Evolutionary conservation across 2,797 vertebrate genomes (phyloP).

Genomic region (Natrix natrix): DNA sequence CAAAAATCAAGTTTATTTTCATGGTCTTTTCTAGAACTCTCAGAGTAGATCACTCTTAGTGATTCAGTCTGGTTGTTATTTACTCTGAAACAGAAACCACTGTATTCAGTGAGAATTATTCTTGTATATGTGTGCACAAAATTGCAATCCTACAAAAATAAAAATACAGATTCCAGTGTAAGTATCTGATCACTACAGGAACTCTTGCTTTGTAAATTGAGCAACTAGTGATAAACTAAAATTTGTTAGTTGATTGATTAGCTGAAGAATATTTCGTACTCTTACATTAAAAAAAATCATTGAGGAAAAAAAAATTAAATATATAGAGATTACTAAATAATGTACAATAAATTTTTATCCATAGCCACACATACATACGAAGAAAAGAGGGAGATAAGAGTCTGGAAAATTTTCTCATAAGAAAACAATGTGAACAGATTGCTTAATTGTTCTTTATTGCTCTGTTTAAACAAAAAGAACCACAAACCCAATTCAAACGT

Average conservation of each 20-base stretch:
- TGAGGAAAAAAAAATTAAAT: background rate
- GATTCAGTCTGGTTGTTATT: background rate
- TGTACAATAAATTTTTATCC: background rate
- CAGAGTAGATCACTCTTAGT: background rate
- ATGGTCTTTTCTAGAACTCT: background rate
- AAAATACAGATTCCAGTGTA: background rate
- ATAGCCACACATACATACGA: background rate
- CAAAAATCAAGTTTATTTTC: conserved; percentile 10
- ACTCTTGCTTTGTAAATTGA: background rate
- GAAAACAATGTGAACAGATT: background rate
- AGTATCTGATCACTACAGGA: background rate
- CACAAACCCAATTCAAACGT: background rate
- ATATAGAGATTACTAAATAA: background rate
- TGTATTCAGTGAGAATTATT: background rate
- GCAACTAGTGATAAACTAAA: background rate
- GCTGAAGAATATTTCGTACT: background rate
- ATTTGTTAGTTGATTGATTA: background rate
- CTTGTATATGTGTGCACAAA: background rate
- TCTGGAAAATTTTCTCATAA: background rate
- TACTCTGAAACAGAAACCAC: background rate
- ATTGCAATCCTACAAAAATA: background rate
- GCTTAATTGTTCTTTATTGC: background rate
- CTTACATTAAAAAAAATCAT: background rate
- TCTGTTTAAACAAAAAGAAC: background rate
- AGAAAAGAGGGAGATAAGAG: background rate